Percentiles rank a stretch among this genome's conserved stretches.
Conservation (phyloP, 2,888 invertebrate genomes). For the Cryptophagus acutangulus region DNA sequence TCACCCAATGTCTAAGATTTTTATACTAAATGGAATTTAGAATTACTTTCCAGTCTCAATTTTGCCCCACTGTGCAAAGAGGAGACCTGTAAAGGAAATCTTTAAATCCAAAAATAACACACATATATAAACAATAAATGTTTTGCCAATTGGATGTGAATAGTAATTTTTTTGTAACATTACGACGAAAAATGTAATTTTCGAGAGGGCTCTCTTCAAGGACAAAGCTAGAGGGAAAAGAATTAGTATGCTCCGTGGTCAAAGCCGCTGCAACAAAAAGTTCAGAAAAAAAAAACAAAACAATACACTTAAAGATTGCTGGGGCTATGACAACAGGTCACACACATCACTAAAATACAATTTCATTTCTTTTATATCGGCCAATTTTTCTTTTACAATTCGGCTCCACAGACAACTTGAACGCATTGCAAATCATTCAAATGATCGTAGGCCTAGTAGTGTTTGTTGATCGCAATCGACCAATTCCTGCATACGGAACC, state of each 20-base stretch:
- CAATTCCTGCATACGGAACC: too few relatives aligned
- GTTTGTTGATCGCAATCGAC: too few relatives aligned
- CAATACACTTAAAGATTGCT: constrained; percentile 37
- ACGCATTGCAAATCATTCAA: too few relatives aligned
- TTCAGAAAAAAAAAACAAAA: constrained; percentile 17
- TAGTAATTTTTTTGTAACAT: too few relatives aligned
- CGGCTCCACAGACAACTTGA: too few relatives aligned
- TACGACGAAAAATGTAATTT: too few relatives aligned
- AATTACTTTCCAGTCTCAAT: constrained; percentile 51
- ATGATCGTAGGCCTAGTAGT: too few relatives aligned
- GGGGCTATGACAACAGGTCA: constrained; percentile 48
- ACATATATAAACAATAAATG: constrained; percentile 10
- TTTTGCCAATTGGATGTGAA: constrained; percentile 33
- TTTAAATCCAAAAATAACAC: constrained; percentile 30
- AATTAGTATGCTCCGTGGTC: constrained; percentile 46
- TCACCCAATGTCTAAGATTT: constrained; percentile 30
- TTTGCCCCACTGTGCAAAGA: constrained; percentile 78
- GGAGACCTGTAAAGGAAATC: constrained; percentile 75
- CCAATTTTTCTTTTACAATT: too few relatives aligned
- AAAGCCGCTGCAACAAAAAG: constrained; percentile 50
- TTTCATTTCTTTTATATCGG: too few relatives aligned
- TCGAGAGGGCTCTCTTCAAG: constrained; percentile 12
- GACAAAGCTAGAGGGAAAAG: constrained; percentile 38
- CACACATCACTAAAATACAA: constrained; percentile 47
- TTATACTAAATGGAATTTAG: constrained; percentile 36